Evolutionary conservation across 2,797 vertebrate genomes (phyloP), one percentile per base, ranked within the genome.

Genomic region (Phoebastria nigripes): DNA sequence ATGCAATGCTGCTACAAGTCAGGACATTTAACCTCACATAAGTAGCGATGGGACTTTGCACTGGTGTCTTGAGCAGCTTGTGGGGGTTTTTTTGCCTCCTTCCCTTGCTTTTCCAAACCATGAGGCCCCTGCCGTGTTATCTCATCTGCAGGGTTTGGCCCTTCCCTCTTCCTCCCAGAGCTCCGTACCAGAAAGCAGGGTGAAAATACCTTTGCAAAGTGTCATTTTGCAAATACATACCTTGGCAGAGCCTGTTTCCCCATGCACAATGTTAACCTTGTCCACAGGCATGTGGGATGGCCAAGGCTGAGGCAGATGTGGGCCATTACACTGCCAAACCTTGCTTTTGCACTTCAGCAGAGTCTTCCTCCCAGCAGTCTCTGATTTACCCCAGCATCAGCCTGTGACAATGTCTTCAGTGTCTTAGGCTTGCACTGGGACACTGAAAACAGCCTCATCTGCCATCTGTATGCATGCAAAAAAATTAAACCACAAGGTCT

Each of bases 191-290:
- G 0, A 70, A 61, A 89, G 44, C 2, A 0, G 78, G 51, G 49
- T 91, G 94, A 82, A 96, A 96, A 95, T 92, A 86, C 91, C 93
- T 95, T 83, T 90, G 67, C 56, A 71, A 95, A 19, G 2, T 94
- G 95, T 97, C 94, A 97, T 55, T 96, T 94, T 62, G 74, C 92
- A 97, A 97, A 96, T 19, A 93, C 59, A 14, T 56, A 35, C 89
- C 67, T 80, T 94, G 96, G 92, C 96, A 94, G 92, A 33, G 81
- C 86, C 74, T 70, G 62, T 20, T 93, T 70, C 94, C 63, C 78
- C 20, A 0, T 33, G 63, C 63, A 96, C 90, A 95, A 77, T 49
- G 94, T 87, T 80, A 73, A 56, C 90, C 71, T 93, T 94, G 89
- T 97, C 81, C 92, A 33, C 87, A 88, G 56, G 58, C 88, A n/a